Evolutionary conservation across 2,888 invertebrate genomes (phyloP), one percentile per base, ranked within the genome.

Genomic region (Nemotelus nigrinus): DNA sequence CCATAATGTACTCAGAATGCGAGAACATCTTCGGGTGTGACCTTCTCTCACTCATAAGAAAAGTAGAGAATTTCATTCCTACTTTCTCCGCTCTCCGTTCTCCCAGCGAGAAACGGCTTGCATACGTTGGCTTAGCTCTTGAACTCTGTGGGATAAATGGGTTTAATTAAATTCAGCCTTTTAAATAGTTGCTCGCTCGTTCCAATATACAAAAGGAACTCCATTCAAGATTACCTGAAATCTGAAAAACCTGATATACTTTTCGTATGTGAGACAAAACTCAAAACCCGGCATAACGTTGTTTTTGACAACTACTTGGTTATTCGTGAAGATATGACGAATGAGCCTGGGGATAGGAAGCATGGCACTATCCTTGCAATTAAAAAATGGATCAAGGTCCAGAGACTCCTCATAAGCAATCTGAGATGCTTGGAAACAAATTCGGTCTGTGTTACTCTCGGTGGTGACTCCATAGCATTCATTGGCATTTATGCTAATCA

Each of bases 11-110:
- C 10, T 4, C 39, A 6, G 67, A 67, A 6, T 67, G 67, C 50
- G 2, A 2, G 7, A 39, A 67, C 5, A 39, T 67, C 41, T 67
- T 67, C 39, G 67, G 67, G 41, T 67, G 67, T 47, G 67, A 67
- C 50, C 25, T 67, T 7, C 50, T 67, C 50, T 7, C 67, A 5
- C 67, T 67, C n/a, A 67, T 67, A 2, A 39, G 50, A 6, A 48
- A 67, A 48, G 67, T 67, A 7, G 50, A 25, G 25, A 25, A 48
- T 25, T 10, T 50, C 39, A 50, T 67, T 50, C 67, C 50, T 2
- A 25, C 10, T 4, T n/a, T 43, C 3, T 50, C 48, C 39, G 3
- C 39, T 25, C 25, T 6, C 7, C n/a, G 7, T 25, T 45, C 25
- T 63, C 41, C 43, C 3, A 63, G 63, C 43, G 63, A 67, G 39